Evolutionary conservation across 1,140 invertebrate species (phyloP), one percentile per base, ranked within the genome.

Genomic region (Phenacoccus solenopsis): DNA sequence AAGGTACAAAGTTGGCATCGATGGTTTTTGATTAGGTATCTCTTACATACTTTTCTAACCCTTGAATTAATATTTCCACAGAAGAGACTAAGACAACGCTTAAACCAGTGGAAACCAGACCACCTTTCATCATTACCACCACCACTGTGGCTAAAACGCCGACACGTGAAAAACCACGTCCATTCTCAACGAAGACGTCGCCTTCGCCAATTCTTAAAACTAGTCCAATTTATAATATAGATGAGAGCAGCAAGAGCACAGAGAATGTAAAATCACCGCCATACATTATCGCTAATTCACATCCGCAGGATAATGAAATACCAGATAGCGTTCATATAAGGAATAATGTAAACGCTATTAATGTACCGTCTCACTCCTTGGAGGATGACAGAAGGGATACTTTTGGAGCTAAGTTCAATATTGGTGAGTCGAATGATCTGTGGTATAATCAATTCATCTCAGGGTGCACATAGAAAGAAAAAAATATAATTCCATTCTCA

Each of bases 331-430:
- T 81, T n/a, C 76, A 79, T 2, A 80, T 83, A 1, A 78, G 82
- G 30, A 81, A 81, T 30, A 81, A 80, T 5, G 78, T 80, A 21
- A 76, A 83, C 72, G 79, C 80, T 80, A 76, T 84, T 75, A 73
- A 87, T 80, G 70, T 87, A 82, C 74, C 87, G 81, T 74, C 90
- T 85, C 78, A 81, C 9, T 78, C 79, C 0, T 81, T 90, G 3
- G 84, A 86, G 28, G 80, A 84, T 24, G 82, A 85, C 59, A 78
- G 83, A 12, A 82, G 84, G 28, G 85, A 87, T 72, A 81, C 85
- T 0, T 82, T 86, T 70, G 89, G 88, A 28, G 88, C 89, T 0
- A 87, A 87, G 75, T 81, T 93, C 1, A 93, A 92, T 78, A 80
- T 92, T 64, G 90, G 81, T 80, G 75, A 75, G 67, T 49, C 67